A percentile compares a stretch with the other conserved stretches of the same genome.
Evolutionary conservation across 2,888 invertebrate genomes (phyloP).

Genomic region (Epirrita christyi): DNA sequence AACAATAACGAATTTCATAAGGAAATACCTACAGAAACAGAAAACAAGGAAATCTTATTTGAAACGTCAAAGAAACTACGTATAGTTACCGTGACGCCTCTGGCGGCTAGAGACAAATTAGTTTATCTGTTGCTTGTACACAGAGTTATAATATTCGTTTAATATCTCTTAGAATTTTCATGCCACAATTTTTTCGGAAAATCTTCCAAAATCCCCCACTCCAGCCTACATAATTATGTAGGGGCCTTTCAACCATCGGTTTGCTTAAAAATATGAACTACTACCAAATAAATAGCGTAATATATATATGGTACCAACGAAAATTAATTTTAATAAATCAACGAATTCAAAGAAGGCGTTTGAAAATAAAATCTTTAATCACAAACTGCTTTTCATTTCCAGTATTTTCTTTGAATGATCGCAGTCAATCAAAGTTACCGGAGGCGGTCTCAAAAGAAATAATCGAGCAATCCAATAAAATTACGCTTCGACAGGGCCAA

Average conservation of each 20-base stretch:
- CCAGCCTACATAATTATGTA: too few relatives aligned
- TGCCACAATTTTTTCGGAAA: too few relatives aligned
- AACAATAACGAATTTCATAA: slow-evolving; percentile 68
- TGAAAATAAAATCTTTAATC: not conserved
- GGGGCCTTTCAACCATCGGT: not conserved
- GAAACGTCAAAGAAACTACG: slow-evolving; percentile 50
- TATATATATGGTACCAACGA: too few relatives aligned
- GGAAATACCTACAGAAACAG: slow-evolving; percentile 51
- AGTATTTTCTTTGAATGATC: not conserved
- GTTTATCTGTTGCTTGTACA: slow-evolving; percentile 30
- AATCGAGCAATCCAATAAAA: slow-evolving; percentile 79
- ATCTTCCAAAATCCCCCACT: too few relatives aligned
- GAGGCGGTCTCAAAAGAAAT: slow-evolving; percentile 68
- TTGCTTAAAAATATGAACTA: not conserved
- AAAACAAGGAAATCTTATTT: slow-evolving; percentile 50
- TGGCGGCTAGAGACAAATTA: slow-evolving; percentile 42
- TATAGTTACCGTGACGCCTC: slow-evolving; percentile 36
- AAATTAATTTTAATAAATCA: not conserved
- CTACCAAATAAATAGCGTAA: too few relatives aligned
- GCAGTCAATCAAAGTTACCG: slow-evolving; percentile 53
- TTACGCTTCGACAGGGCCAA: slow-evolving; percentile 77
- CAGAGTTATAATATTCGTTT: slow-evolving; percentile 7
- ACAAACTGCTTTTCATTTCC: slow-evolving; percentile 6
- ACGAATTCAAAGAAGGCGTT: too few relatives aligned
- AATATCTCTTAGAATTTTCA: not conserved